Percentiles rank a stretch among this genome's conserved stretches.
These are phyloP conservation scores for Microtus oregoni DNA, from an alignment of 2,113 vertebrate genomes.

Conservation along the genomic window DNA sequence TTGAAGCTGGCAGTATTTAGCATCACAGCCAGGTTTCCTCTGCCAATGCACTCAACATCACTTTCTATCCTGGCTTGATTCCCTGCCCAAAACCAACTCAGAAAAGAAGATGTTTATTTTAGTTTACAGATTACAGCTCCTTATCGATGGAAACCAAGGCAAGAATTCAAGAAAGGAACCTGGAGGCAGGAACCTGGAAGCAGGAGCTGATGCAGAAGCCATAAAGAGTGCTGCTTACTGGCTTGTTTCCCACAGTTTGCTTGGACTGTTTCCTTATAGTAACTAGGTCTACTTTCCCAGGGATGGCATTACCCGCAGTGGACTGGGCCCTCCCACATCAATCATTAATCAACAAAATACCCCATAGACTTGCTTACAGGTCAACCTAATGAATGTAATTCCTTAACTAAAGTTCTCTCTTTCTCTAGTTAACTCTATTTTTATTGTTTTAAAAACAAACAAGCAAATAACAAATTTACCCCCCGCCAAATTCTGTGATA, in stretches of 20 bases:
- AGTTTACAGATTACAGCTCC: not conserved
- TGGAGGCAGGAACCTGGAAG: not conserved
- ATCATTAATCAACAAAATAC: not conserved
- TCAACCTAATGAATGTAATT: not conserved
- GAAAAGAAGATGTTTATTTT: not conserved
- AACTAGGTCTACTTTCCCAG: not conserved
- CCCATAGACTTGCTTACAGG: not conserved
- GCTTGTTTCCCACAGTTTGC: not conserved
- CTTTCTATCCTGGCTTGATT: not conserved
- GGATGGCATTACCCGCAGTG: too few relatives aligned
- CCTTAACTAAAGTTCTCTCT: not conserved
- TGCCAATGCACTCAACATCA: not conserved
- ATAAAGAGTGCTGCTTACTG: not conserved
- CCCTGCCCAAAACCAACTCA: not conserved
- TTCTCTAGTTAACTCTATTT: not conserved
- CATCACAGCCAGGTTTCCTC: not conserved
- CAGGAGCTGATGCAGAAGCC: not conserved
- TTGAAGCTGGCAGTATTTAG: not conserved
- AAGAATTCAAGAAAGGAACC: not conserved
- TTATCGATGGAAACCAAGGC: not conserved
- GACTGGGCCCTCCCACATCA: not conserved
- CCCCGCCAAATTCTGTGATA: not conserved
- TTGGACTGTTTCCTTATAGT: not conserved
- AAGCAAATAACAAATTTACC: not conserved
- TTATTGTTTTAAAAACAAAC: not conserved